Conservation (phyloP, 1,140 invertebrate genomes). For the Sitodiplosis mosellana region DNA sequence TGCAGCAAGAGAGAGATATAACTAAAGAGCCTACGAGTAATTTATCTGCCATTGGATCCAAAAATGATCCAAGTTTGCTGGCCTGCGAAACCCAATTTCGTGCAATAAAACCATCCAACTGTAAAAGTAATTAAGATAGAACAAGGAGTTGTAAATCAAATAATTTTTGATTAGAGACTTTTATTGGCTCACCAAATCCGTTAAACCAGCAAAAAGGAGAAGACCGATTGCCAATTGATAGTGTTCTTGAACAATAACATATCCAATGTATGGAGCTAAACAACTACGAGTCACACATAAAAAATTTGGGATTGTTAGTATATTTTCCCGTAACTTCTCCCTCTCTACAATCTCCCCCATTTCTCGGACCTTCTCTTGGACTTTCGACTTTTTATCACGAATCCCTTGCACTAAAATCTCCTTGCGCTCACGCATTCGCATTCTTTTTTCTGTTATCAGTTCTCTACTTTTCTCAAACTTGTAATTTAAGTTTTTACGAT, state of each 20-base stretch:
- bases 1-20: constrained; percentile 64
- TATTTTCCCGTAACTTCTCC: constrained; percentile 77
- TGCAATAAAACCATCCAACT: constrained; percentile 93
- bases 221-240: constrained; percentile 54
- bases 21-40: constrained; percentile 78
- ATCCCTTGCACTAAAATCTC: constrained; percentile 27
- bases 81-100: constrained; percentile 77
- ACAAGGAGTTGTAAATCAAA: not conserved
- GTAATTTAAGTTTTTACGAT: too few species aligned
- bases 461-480: too few species aligned
- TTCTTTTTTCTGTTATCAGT: too few species aligned
- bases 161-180: not conserved
- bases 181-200: constrained; percentile 54
- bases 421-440: too few species aligned
- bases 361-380: constrained; percentile 38
- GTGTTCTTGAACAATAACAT: constrained; percentile 58
- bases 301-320: constrained; percentile 84
- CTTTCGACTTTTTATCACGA: constrained; percentile 42
- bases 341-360: constrained; percentile 38
- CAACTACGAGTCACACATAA: constrained; percentile 67
- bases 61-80: constrained; percentile 79
- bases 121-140: constrained; percentile 12
- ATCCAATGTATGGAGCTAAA: constrained; percentile 70
- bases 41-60: constrained; percentile 98
- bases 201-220: constrained; percentile 58